Evolutionary conservation across 2,797 vertebrate genomes (phyloP), one percentile per base, ranked within the genome.

Genomic region (Dicrostonyx torquatus): DNA sequence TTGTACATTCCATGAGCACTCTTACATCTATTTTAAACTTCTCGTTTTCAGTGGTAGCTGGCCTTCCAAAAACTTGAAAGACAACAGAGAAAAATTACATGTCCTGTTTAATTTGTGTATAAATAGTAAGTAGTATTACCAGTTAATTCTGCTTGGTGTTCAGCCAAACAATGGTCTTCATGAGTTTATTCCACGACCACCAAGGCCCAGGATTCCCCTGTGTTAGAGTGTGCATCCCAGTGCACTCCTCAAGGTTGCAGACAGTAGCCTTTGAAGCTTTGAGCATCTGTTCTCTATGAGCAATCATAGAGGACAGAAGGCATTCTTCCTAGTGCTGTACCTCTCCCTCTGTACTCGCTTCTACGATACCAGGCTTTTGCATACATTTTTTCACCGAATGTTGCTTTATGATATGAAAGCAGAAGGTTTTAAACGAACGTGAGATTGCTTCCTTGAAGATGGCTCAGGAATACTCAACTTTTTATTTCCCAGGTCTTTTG

Each of bases 51-150:
- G 50, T 84, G 20, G 2, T 75, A 18, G 20, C 37, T 48, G 37
- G 14, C 72, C 62, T 68, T 89, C 64, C 88, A 92, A 90, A 84
- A 62, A 89, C 20, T 85, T 85, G 53, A n/a, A 17, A n/a, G 64
- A 85, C 22, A 40, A 34, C 17, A 86, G 15, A 55, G 62, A 84
- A 60, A 45, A 34, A 60, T n/a, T 18, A 8, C 1, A 34, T 11
- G 31, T 58, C 31, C 24, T 93, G 22, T 24, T 53, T 24, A 7
- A 73, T 83, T 43, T 90, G 0, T n/a, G 5, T 72, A 3, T 76
- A 6, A 73, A 40, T 29, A 24, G 0, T 66, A 8, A 77, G n/a
- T 24, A 17, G 5, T 50, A 17, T 78, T 29, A 20, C 6, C 4
- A 31, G 17, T 40, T 64, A 79, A n/a, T 79, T 92, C 34, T 37